A percentile compares a stretch with the other conserved stretches of the same genome.
Evolutionary conservation across 2,797 vertebrate genomes (phyloP).

Genomic region (Lacerta viridis): DNA sequence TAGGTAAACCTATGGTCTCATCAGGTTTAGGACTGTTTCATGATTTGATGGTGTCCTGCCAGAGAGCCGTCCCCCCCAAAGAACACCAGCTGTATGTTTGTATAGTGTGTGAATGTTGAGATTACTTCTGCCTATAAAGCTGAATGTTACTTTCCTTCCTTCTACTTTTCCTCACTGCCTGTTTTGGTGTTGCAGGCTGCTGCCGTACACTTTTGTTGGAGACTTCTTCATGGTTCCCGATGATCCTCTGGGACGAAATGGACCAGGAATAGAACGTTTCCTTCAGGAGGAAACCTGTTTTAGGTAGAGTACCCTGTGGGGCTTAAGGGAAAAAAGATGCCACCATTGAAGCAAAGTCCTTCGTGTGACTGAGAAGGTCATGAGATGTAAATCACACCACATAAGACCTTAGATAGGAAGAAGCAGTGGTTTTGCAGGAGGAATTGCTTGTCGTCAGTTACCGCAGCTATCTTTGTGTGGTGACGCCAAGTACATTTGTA

Average conservation of each 20-base stretch:
- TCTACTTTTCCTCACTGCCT: too few species aligned
- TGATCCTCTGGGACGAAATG: constrained; percentile 93
- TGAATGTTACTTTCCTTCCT: neutral
- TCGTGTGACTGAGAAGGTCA: neutral
- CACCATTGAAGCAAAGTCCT: neutral
- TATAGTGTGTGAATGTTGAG: neutral
- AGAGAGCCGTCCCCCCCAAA: neutral
- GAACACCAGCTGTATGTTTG: neutral
- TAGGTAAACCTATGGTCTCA: too few species aligned
- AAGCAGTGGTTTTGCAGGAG: constrained; percentile 18
- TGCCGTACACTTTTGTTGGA: constrained; percentile 95
- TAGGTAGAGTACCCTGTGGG: constrained; percentile 78
- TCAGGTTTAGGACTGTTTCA: neutral
- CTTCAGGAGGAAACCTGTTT: constrained; percentile 81
- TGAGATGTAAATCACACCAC: neutral
- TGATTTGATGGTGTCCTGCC: neutral
- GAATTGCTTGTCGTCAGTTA: constrained; percentile 31
- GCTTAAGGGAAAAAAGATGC: constrained; percentile 14
- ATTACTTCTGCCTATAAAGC: neutral
- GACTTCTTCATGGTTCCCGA: constrained; percentile 99
- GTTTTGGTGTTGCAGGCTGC: constrained; percentile 83
- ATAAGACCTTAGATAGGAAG: neutral
- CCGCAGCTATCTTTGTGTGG: constrained; percentile 40
- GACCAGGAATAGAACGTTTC: constrained; percentile 91
- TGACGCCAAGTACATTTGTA: neutral